Base-by-base conservation (phyloP, 2,113 vertebrate genomes). In the Anas platyrhynchos region DNA sequence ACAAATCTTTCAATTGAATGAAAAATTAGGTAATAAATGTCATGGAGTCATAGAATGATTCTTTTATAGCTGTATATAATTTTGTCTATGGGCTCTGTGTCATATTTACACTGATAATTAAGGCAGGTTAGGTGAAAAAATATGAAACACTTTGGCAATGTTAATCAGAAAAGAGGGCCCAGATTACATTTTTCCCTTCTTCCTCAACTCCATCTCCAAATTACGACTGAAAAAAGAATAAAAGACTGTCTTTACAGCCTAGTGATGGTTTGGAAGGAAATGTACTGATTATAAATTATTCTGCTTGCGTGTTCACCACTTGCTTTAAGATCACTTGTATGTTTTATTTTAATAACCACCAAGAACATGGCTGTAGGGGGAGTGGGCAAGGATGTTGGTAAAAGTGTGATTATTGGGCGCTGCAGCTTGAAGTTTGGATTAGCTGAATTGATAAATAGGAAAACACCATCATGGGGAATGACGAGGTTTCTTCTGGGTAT, bases 1-100 rank as follows among this genome's bases (percentile, higher is more conserved):
- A 94, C 92, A 48, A 73, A 69, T 43, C 44, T 92, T 83, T 50
- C 61, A 89, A 85, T 2, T 67, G 72, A 86, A 81, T 82, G 61
- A 91, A 69, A 84, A 92, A 65, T 34, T 10, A 83, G 29, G 22
- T 74, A 50, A 43, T 68, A 78, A 73, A 41, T 43, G 22, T 43
- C 44, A 56, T 1, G 0, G 63, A 90, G 61, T 84, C 62, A 48
- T 5, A 78, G 32, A 41, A 75, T 78, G n/a, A 61, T 78, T 88
- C 65, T 88, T 59, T 74, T 6, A 48, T 63, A 86, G 56, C 76
- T 55, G 32, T 62, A 54, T 89, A 63, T 43, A 52, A 1, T 87
- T 83, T 87, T 54, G 16, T 67, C 68, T 23, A 18, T 68, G 52
- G 54, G 41, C 66, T 85, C 54, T 79, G 32, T 86, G 76, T 82